Evolutionary conservation across 1,140 invertebrate species (phyloP), one percentile per base, ranked within the genome.

Genomic region (Hyphantria cunea): DNA sequence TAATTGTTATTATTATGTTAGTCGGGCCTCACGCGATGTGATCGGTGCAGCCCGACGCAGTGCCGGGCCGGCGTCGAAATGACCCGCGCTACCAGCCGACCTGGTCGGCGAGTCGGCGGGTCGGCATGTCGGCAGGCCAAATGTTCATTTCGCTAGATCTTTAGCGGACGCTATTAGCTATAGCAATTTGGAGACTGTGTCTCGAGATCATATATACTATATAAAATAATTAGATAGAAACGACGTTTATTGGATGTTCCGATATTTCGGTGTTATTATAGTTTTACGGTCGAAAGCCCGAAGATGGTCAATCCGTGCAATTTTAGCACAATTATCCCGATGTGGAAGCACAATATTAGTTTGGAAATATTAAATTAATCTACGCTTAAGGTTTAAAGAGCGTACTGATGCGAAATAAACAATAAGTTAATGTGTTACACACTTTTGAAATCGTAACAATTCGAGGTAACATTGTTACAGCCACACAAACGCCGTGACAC

Each of bases 221-320:
- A 60, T 50, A 42, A 51, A 50, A 17, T 59, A 60, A 50, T 60
- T 60, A 60, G 56, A 60, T n/a, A 51, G 50, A 60, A 51, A 37
- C 48, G 37, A 60, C 47, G 37, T 51, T 51, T 60, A 60, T 60
- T 60, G 56, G 47, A 50, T 60, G 48, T 60, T 51, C 56, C 56
- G 56, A 50, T 60, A 60, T 60, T 60, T 60, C 56, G 56, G 56
- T 60, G 39, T 60, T 60, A 60, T 51, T 42, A 51, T 60, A 50
- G 48, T 60, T 60, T 59, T 42, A 60, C 48, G 48, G 47, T 51
- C 56, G 56, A 51, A 50, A 60, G 56, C 56, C 56, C 56, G 56
- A 60, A 51, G 56, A 60, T 60, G 39, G 14, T 60, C 42, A 42
- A n/a, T 51, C 17, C 48, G 56, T 47, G 56, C 56, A 60, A 50